A percentile compares a stretch with the other conserved stretches of the same genome.
Evolutionary conservation across 2,113 vertebrate species (phyloP).

Genomic region (Xyliphius kryptos): DNA sequence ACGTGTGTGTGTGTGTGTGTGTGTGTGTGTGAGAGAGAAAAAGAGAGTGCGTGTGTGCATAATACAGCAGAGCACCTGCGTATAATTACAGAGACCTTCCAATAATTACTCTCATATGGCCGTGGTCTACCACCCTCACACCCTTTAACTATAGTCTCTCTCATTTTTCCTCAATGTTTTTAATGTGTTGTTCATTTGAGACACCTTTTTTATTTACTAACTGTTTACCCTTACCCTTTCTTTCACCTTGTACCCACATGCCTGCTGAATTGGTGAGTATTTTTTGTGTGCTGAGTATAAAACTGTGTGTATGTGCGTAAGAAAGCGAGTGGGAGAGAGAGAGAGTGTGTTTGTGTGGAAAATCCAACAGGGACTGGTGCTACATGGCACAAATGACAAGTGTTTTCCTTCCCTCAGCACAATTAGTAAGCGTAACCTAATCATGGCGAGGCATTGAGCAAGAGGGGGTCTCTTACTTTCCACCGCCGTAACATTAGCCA

Average conservation of each 20-base stretch:
- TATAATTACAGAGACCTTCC: conserved; percentile 38
- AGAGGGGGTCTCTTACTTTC: conserved; percentile 33
- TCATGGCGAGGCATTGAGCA: conserved; percentile 17
- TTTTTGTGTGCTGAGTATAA: too few species aligned
- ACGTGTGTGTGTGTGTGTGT: background rate
- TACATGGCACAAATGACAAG: conserved; percentile 43
- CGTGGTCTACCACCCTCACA: conserved; percentile 15
- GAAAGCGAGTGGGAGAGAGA: conserved; percentile 3
- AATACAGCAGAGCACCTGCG: conserved; percentile 33
- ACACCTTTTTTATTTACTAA: background rate
- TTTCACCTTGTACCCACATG: conserved; percentile 1
- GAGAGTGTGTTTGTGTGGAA: background rate
- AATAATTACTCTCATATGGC: conserved; percentile 42
- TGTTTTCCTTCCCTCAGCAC: conserved; percentile 49
- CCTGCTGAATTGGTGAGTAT: background rate
- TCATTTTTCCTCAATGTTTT: background rate
- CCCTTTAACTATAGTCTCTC: conserved; percentile 11
- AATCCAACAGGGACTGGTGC: conserved; percentile 27
- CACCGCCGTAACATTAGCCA: conserved; percentile 24
- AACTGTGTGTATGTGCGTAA: background rate
- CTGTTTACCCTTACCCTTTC: background rate
- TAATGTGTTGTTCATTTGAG: background rate
- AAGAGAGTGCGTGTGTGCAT: background rate
- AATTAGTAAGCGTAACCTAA: conserved; percentile 46
- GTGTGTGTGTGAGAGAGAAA: background rate